Conservation (phyloP, 64 coral and sea anemone genomes). For the Actinia equina region DNA sequence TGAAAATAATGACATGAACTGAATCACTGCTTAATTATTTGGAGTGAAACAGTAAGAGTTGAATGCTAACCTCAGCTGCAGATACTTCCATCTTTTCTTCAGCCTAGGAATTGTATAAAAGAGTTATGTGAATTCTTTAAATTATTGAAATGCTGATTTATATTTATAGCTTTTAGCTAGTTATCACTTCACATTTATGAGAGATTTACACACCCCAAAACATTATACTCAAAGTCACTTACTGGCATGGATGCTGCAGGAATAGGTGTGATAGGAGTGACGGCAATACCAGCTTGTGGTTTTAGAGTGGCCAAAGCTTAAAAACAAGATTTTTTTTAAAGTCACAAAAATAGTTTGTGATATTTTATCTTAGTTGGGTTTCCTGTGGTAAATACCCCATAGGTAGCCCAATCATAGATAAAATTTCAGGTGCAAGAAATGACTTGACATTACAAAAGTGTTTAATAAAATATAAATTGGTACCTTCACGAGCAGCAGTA, state of each 20-base stretch:
- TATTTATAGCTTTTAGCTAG: not conserved
- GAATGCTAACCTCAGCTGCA: not conserved
- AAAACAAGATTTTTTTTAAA: not conserved
- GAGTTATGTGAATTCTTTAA: not conserved
- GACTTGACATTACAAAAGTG: too few species aligned
- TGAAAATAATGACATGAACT: too few species aligned
- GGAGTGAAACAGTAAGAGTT: not conserved
- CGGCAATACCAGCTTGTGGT: slow-evolving; percentile 96
- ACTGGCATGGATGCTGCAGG: slow-evolving; percentile 51
- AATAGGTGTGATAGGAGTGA: slow-evolving; percentile 39
- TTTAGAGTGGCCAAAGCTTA: slow-evolving; percentile 98
- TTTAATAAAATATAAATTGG: not conserved
- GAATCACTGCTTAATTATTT: too few species aligned
- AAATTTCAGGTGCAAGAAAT: too few species aligned
- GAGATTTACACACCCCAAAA: too few species aligned
- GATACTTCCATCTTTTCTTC: slow-evolving; percentile 68
- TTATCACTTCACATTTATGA: too few species aligned
- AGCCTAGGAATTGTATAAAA: slow-evolving; percentile 28
- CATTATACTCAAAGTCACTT: not conserved
- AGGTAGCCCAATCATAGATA: not conserved
- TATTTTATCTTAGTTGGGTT: not conserved
- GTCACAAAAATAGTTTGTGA: not conserved
- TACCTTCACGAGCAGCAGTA: slow-evolving; percentile 98
- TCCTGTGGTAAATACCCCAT: not conserved
- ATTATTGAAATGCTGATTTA: not conserved